Base-by-base conservation (phyloP, 2,888 invertebrate species). In the Spisula subtruncata region DNA sequence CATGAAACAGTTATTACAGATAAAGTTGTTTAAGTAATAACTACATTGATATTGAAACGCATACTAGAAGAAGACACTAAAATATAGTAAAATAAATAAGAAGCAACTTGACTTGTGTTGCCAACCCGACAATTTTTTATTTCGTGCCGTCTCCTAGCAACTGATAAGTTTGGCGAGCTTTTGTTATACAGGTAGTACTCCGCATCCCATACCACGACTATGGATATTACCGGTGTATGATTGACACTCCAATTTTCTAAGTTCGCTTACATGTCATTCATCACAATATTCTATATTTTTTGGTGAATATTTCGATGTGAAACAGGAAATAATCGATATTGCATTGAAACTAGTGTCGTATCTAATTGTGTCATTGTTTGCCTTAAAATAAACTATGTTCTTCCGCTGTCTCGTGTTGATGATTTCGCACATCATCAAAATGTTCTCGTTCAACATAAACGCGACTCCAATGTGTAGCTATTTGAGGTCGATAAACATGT, bases 231-330 rank as follows among this genome's bases (percentile, higher is more conserved):
- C 35, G 1, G 32, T 32, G 25, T 32, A 32, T 75, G 75, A 75
- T 75, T 75, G 75, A 75, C 75, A 75, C 16, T 32, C 25, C 75
- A 75, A 75, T 75, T 75, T 75, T 32, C 75, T 32, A 75, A 35
- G 75, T 75, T 75, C 32, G 32, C 75, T 75, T 75, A 35, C 35
- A 35, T 18, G 75, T 35, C 35, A 75, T 18, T 16, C 18, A 1
- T 1, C 32, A 35, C 35, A 16, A 75, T 75, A 75, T 35, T 35
- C 35, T 35, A 75, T n/a, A n/a, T 75, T 35, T 32, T 75, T 32
- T 32, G 51, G 35, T 75, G 75, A 75, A 32, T 75, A 25, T 32
- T 32, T 32, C 32, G 16, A 16, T 32, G 32, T 35, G 35, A 75
- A 75, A 75, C 16, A 25, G 18, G 35, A 8, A 32, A 32, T 25